Evolutionary conservation across 2,888 invertebrate species (phyloP).

Genomic region (Stegophylla sp.): DNA sequence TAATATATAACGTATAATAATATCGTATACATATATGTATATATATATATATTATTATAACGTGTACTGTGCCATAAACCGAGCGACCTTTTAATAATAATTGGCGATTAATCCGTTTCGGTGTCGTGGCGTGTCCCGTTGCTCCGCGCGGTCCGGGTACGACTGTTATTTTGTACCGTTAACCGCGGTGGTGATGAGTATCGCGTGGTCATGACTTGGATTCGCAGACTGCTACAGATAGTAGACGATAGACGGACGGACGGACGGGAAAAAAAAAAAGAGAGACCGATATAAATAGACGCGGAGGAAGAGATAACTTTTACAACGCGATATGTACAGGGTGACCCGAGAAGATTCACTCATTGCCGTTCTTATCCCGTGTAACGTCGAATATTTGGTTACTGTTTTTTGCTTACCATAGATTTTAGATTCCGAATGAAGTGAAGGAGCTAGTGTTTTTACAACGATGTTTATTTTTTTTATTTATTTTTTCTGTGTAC

Average conservation of each 20-base stretch:
- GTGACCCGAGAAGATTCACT: not conserved
- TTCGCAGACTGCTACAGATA: not conserved
- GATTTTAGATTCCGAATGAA: too few species aligned
- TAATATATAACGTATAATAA: too few species aligned
- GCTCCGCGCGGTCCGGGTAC: not conserved
- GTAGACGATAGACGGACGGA: not conserved
- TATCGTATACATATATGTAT: too few species aligned
- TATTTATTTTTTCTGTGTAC: too few species aligned
- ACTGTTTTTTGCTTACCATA: too few species aligned
- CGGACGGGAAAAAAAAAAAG: not conserved
- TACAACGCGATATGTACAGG: too few species aligned
- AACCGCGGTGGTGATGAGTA: conserved; percentile 32
- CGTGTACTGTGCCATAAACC: not conserved
- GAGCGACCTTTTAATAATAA: conserved; percentile 36
- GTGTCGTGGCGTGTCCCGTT: conserved; percentile 8
- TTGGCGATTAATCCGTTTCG: conserved; percentile 37
- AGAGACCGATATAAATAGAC: not conserved
- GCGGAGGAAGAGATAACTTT: not conserved
- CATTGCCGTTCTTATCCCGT: too few species aligned
- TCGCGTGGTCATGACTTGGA: conserved; percentile 35
- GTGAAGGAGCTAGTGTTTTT: not conserved
- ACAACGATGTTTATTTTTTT: not conserved
- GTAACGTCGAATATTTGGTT: too few species aligned
- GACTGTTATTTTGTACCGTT: too few species aligned
- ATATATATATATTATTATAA: too few species aligned